A percentile compares a stretch with the other conserved stretches of the same genome.
Evolutionary conservation across 2,113 vertebrate genomes (phyloP).

Genomic region (Ariopsis seemanni): DNA sequence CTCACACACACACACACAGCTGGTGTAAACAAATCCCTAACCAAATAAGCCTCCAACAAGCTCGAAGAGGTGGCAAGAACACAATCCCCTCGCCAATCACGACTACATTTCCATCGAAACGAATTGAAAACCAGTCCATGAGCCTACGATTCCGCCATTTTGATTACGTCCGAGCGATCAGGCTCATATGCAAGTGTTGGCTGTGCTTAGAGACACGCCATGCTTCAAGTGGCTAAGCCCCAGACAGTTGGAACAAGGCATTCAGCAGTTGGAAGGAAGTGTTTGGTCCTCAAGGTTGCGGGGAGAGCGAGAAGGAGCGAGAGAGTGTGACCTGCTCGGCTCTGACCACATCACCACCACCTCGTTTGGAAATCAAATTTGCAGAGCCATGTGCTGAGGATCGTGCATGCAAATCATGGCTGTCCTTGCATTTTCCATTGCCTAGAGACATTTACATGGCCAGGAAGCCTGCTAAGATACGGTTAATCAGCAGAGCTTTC

Average conservation of each 20-base stretch:
- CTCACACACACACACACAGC: slow-evolving; percentile 38
- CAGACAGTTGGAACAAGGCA: slow-evolving; percentile 13
- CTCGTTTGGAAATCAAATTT: slow-evolving; percentile 78
- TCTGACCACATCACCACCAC: slow-evolving; percentile 28
- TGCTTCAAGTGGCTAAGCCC: neutral
- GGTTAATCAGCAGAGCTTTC: slow-evolving; percentile 37
- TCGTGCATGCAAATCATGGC: slow-evolving; percentile 72
- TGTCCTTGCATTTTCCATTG: slow-evolving; percentile 70
- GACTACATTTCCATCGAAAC: neutral
- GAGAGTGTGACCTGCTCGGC: neutral
- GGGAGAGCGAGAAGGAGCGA: neutral
- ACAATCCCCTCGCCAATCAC: neutral
- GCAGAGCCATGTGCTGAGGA: slow-evolving; percentile 52
- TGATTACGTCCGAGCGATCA: neutral
- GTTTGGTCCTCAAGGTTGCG: neutral
- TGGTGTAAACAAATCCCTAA: slow-evolving; percentile 48
- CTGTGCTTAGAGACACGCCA: neutral
- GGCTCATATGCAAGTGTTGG: neutral
- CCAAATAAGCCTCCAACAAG: slow-evolving; percentile 39
- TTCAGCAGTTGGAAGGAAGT: neutral
- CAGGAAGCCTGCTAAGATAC: slow-evolving; percentile 37
- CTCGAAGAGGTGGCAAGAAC: no score
- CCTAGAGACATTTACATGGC: slow-evolving; percentile 71
- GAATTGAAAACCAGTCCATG: neutral
- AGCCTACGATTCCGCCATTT: neutral